Evolutionary conservation across 2,113 vertebrate genomes (phyloP).

Genomic region (Ploceus nigricollis): DNA sequence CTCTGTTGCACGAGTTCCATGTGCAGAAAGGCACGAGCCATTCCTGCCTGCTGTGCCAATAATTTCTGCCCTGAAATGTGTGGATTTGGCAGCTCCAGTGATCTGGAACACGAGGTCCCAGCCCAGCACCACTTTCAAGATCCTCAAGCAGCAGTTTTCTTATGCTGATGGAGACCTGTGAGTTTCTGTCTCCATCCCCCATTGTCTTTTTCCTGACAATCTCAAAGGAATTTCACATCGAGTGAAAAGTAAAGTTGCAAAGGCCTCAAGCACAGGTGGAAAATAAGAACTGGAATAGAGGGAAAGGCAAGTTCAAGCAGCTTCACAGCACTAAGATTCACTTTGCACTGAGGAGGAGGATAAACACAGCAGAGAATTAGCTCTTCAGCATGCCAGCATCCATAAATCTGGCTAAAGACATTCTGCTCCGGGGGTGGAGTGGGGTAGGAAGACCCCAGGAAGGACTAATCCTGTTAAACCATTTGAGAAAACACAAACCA

Average conservation of each 20-base stretch:
- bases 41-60: not conserved
- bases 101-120: not conserved
- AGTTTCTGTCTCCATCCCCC: not conserved
- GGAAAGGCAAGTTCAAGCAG: not conserved
- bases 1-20: not conserved
- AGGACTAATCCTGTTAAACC: slow-evolving; percentile 28
- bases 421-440: not conserved
- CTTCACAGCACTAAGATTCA: not conserved
- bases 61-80: not conserved
- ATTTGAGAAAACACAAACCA: not conserved
- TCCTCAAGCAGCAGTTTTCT: not conserved
- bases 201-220: not conserved
- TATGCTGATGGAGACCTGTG: not conserved
- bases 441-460: not conserved
- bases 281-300: not conserved
- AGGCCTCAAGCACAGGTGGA: not conserved
- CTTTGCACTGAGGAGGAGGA: not conserved
- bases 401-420: slow-evolving; percentile 22
- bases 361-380: not conserved
- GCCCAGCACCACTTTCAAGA: not conserved
- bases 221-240: not conserved
- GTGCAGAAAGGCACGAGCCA: not conserved
- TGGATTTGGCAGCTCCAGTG: not conserved
- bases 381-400: not conserved
- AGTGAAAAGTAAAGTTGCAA: not conserved